phyloP scores from a whole-genome alignment of 92 coral and sea anemone species.

The Siderastrea siderea region DNA sequence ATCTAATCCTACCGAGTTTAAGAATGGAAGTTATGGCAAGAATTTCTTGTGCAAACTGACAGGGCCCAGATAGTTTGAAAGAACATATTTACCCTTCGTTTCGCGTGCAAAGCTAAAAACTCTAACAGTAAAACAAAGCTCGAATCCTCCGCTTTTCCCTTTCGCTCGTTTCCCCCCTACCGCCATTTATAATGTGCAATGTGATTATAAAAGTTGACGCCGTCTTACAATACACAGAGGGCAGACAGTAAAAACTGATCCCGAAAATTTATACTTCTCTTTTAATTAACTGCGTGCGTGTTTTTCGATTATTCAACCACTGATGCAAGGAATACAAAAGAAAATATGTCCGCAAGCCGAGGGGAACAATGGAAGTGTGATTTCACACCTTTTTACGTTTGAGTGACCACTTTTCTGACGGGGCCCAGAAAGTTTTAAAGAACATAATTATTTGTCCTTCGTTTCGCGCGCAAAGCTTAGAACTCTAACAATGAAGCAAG shows the following conservation, averaged over 20 bases:
- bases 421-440: background rate
- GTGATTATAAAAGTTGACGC: background rate
- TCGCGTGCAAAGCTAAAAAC: no score
- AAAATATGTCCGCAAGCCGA: background rate
- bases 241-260: background rate
- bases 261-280: background rate
- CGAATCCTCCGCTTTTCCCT: background rate
- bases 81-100: no score
- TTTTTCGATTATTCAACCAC: background rate
- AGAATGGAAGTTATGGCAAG: no score
- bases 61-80: no score
- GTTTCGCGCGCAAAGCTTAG: background rate
- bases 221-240: constrained; percentile 2
- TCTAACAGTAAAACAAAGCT: background rate
- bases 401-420: background rate
- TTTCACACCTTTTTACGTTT: background rate
- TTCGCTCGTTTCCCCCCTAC: background rate
- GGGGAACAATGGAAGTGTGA: background rate
- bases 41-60: no score
- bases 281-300: background rate
- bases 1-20: no score
- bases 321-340: background rate
- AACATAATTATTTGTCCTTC: background rate
- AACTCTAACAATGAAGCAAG: background rate
- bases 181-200: no score